These are phyloP conservation scores for Lepidocolaptes lacrymiger DNA, from an alignment of 2,797 vertebrate species.

Conservation along the genomic window DNA sequence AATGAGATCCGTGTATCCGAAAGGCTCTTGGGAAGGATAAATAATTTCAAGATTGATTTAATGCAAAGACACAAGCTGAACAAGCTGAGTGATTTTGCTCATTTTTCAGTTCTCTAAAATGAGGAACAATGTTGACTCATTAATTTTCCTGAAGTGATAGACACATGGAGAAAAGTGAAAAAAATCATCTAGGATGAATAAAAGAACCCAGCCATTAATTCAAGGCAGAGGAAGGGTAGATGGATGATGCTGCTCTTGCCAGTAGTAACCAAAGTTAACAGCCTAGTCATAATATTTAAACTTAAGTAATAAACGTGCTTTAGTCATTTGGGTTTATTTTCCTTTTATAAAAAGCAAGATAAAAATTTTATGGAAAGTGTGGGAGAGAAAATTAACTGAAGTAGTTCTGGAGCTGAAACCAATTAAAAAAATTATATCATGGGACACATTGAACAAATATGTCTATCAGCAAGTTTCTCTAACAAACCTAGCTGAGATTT, in stretches of 20 bases:
- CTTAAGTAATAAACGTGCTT: not conserved
- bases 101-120: conserved; percentile 3
- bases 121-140: not conserved
- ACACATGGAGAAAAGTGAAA: not conserved
- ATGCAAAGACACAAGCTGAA: conserved; percentile 26
- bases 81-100: conserved; percentile 6
- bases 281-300: not conserved
- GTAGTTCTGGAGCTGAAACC: not conserved
- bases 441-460: not conserved
- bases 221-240: not conserved
- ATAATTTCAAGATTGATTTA: conserved; percentile 51
- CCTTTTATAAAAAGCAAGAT: not conserved
- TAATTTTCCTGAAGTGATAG: not conserved
- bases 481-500: not conserved
- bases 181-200: not conserved
- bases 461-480: not conserved
- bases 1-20: not conserved
- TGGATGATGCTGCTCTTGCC: not conserved
- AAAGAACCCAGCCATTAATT: not conserved
- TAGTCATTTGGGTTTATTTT: not conserved
- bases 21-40: not conserved
- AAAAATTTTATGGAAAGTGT: not conserved
- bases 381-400: not conserved
- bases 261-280: not conserved
- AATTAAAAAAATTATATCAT: not conserved